These are phyloP conservation scores for Hirtodrosophila duncani DNA, from an alignment of 2,888 invertebrate genomes.

Conservation along the genomic window DNA sequence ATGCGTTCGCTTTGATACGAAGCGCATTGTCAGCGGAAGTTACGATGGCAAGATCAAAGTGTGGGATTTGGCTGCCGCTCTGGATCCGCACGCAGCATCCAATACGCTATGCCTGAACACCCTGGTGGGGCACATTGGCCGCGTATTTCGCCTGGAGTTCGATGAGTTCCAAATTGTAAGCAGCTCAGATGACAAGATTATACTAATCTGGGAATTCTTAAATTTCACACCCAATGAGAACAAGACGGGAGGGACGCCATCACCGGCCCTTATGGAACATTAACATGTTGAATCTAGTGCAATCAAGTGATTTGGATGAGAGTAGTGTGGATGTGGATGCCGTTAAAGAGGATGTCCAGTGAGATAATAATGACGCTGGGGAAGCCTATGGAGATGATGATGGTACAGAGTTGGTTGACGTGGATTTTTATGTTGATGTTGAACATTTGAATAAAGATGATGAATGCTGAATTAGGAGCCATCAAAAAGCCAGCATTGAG, in stretches of 20 bases:
- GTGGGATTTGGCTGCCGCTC: slow-evolving; percentile 98
- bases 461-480: slow-evolving; percentile 37
- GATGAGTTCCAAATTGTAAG: slow-evolving; percentile 99
- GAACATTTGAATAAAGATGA: slow-evolving; percentile 38
- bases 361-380: no score
- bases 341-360: no score
- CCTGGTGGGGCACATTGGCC: slow-evolving; percentile 98
- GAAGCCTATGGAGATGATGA: slow-evolving; percentile 24
- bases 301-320: slow-evolving; percentile 55
- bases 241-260: slow-evolving; percentile 78
- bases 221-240: slow-evolving; percentile 83
- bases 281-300: slow-evolving; percentile 68
- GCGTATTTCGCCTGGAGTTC: slow-evolving; percentile 99
- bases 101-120: slow-evolving; percentile 96
- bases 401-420: slow-evolving; percentile 21
- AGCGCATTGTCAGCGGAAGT: slow-evolving; percentile 99
- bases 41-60: slow-evolving; percentile 99
- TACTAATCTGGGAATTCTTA: slow-evolving; percentile 99
- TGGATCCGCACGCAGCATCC: slow-evolving; percentile 96
- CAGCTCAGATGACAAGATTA: slow-evolving; percentile 99
- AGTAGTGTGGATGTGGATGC: no score
- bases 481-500: slow-evolving; percentile 42
- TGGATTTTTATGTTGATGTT: slow-evolving; percentile 26
- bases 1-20: slow-evolving; percentile 99
- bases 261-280: slow-evolving; percentile 79